phyloP scores from a whole-genome alignment of 2,797 vertebrate genomes.

The Dipus sagitta region DNA sequence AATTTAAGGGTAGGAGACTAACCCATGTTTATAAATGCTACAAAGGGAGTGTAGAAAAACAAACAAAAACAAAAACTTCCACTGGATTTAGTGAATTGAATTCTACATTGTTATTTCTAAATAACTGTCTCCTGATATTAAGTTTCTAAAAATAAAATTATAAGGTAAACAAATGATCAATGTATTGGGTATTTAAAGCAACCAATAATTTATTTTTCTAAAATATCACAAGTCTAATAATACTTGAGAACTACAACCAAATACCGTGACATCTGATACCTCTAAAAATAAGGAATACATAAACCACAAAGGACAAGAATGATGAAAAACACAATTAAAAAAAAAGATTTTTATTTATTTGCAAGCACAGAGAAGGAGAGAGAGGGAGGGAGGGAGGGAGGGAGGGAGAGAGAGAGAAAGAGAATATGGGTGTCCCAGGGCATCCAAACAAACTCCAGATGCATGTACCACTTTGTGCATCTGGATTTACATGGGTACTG shows the following conservation, averaged over 20 bases:
- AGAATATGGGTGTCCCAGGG: too few species aligned
- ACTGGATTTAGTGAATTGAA: not conserved
- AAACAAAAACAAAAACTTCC: not conserved
- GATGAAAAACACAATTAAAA: too few species aligned
- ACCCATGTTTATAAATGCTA: not conserved
- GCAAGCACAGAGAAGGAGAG: too few species aligned
- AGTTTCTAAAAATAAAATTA: conserved; percentile 52
- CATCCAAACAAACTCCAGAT: too few species aligned
- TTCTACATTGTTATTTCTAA: not conserved
- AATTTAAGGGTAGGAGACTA: not conserved
- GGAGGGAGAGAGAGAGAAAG: too few species aligned
- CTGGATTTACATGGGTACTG: too few species aligned
- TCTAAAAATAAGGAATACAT: not conserved
- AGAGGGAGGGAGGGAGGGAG: too few species aligned
- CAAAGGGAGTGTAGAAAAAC: not conserved
- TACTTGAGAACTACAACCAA: not conserved
- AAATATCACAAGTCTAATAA: not conserved
- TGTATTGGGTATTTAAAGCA: not conserved
- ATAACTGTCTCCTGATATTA: not conserved
- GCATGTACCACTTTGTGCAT: too few species aligned
- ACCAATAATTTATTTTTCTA: not conserved
- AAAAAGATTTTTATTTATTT: too few species aligned
- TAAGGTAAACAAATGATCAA: not conserved
- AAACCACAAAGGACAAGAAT: not conserved
- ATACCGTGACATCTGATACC: not conserved